Conservation (phyloP, 2,888 invertebrate species). For the Lasioglossum oenotherae region DNA sequence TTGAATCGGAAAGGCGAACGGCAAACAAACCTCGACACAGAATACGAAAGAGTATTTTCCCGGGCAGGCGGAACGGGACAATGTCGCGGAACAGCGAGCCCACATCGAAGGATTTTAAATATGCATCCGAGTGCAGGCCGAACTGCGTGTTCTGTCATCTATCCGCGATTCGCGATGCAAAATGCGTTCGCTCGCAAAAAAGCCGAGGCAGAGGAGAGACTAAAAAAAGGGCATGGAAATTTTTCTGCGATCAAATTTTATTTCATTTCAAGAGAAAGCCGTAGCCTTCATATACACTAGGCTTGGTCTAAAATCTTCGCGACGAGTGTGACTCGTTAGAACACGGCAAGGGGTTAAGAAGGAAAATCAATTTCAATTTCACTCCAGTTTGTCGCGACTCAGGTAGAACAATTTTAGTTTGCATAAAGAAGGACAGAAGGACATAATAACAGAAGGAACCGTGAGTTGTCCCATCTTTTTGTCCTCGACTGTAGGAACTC, state of each 20-base stretch:
- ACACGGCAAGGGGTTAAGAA: too few relatives aligned
- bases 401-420: too few relatives aligned
- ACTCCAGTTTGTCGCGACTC: too few relatives aligned
- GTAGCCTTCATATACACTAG: too few relatives aligned
- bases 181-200: not conserved
- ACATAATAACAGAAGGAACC: not conserved
- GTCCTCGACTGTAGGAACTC: slow-evolving; percentile 19
- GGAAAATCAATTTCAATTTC: too few relatives aligned
- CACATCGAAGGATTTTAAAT: slow-evolving; percentile 29
- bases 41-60: not conserved
- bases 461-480: not conserved
- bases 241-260: not conserved
- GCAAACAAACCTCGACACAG: not conserved
- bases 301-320: too few relatives aligned
- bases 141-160: not conserved
- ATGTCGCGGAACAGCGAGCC: not conserved
- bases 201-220: not conserved
- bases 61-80: not conserved
- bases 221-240: slow-evolving; percentile 1
- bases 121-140: not conserved
- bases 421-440: too few relatives aligned
- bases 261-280: too few relatives aligned
- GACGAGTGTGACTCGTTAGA: too few relatives aligned
- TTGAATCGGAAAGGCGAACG: not conserved
- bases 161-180: not conserved